A percentile compares a stretch with the other conserved stretches of the same genome.
Conservation (phyloP, 2,888 invertebrate species). For the Ellobium chinense region DNA sequence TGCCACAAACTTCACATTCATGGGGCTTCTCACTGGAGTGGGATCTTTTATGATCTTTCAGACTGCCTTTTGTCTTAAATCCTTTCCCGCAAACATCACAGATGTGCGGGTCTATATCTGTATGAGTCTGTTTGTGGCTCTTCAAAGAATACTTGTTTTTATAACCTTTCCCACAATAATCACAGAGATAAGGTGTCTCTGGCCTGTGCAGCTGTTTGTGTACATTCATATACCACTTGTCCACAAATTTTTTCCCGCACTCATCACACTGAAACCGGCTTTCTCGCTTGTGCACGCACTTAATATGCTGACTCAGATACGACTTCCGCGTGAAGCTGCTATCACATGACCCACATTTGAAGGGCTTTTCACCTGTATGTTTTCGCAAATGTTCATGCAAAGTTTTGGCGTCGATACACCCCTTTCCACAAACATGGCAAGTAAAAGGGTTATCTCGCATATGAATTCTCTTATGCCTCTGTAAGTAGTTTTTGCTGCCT, state of each 20-base stretch:
- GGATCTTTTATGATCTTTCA: neutral
- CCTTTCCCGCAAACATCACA: slow-evolving; percentile 17
- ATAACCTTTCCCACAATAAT: slow-evolving; percentile 8
- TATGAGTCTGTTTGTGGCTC: neutral
- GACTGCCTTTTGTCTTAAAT: neutral
- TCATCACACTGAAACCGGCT: neutral
- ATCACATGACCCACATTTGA: neutral
- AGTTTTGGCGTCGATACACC: neutral
- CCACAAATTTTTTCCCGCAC: neutral
- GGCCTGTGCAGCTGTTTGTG: neutral
- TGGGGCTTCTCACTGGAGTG: neutral
- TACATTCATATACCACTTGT: neutral
- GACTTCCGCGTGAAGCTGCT: neutral
- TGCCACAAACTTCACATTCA: neutral
- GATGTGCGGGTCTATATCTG: neutral
- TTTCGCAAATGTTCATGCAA: neutral
- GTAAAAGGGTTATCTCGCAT: neutral
- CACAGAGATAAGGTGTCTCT: neutral
- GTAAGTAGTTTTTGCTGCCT: slow-evolving; percentile 7
- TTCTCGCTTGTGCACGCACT: neutral
- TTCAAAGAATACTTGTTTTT: slow-evolving; percentile 12
- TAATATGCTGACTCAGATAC: neutral
- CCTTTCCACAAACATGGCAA: neutral
- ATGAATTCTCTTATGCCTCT: slow-evolving; percentile 7
- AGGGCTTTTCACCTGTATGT: slow-evolving; percentile 9